Base-by-base conservation (phyloP, 2,113 vertebrate species). In the Oreochromis niloticus region DNA sequence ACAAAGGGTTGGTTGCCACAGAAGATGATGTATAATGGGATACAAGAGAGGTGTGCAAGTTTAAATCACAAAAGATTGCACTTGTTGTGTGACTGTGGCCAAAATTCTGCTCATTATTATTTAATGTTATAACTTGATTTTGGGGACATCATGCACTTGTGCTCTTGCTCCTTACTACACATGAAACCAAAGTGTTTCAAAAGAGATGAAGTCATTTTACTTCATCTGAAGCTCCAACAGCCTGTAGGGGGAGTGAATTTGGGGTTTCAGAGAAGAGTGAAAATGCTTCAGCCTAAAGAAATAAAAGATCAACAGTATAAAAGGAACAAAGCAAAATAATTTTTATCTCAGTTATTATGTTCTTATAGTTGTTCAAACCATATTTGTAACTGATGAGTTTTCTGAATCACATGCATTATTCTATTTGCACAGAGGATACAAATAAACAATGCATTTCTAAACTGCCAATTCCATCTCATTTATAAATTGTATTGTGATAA, bases 41-140 rank as follows among this genome's bases (percentile, higher is more conserved):
- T 73, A 43, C 13, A 46, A 73, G 13, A 73, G 66, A 73, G 8
- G n/a, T 41, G 12, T 71, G 36, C 66, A 4, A 43, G 41, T 73
- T 43, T 73, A 73, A 73, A 73, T 73, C 22, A 27, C 39, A 27
- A 46, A 73, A 73, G 8, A 22, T 27, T 3, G 9, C 22, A 13
- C 17, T 80, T 80, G n/a, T 27, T 27, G 68, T 46, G 1, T 17
- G 39, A 46, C 41, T 46, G 22, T 17, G 41, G 41, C 68, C 0
- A 0, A 73, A 73, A 27, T 46, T 3, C 17, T 46, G 14, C 8
- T 46, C 22, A 24, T 0, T 43, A 30, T 48, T 73, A 10, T 73
- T 73, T 73, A 73, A 73, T 73, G 68, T 46, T 30, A 10, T 30
- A 17, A 46, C 68, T 73, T 27, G 22, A 73, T 24, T 27, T 46